Evolutionary conservation across 2,113 vertebrate species (phyloP), one percentile per base, ranked within the genome.

Genomic region (Catharus minimus): DNA sequence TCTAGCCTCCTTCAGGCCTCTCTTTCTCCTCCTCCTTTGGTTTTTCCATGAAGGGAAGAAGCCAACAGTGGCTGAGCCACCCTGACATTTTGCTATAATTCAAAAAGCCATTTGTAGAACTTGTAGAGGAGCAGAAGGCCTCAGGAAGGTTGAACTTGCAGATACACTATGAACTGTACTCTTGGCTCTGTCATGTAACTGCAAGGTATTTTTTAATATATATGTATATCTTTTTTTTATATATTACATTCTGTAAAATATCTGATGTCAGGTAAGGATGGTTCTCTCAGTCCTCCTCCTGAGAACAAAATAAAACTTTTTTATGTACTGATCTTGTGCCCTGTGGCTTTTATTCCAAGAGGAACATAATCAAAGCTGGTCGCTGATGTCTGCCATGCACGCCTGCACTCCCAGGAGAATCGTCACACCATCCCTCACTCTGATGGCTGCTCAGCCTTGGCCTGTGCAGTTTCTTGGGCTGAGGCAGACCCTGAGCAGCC

Each of bases 271-370:
- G 41, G 20, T 93, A 91, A 94, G 82, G 88, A 88, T 24, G 57
- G 41, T 82, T 85, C 84, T 71, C 60, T 84, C 82, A 77, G 77
- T 82, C 86, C 79, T 89, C 79, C 80, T 74, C 28, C 67, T 71
- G 52, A 90, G 87, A 93, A 90, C 65, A 92, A 74, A 98, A 97
- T 97, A 97, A 97, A 98, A 89, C n/a, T 87, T 95, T 95, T 50
- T 79, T 82, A 95, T 28, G 8, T 88, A 91, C 32, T 43, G 46
- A 83, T 21, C 30, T 80, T 36, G 43, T 75, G 56, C 28, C 11
- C 41, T 66, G 15, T 67, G 41, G 58, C 38, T 80, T 72, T 79
- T 49, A n/a, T 55, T 72, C 39, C 19, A 18, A 36, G 47, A 30
- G 10, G 38, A 46, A 39, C 22, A 10, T 2, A 13, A 33, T 55